Base-by-base conservation (phyloP, 2,888 invertebrate species). In the Ormyrus pomaceus region DNA sequence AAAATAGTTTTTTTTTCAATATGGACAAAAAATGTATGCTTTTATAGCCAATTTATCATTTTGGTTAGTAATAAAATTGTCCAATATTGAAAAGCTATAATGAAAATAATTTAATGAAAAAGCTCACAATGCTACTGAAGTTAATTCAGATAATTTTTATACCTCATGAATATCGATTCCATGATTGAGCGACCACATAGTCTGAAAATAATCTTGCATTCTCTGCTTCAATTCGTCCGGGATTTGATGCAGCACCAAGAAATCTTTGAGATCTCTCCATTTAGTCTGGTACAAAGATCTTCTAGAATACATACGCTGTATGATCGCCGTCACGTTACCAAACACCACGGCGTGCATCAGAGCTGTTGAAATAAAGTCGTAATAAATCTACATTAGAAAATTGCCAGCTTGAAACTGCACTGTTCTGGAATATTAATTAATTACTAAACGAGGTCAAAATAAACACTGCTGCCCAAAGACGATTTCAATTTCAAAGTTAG, bases 321-420 rank as follows among this genome's bases (percentile, higher is more conserved):
- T 98, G 87, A 98, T 98, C 74, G 98, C 98, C 13, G 98, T 98
- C 85, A 99, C 98, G 91, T 98, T 98, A 90, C 98, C 98, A 90
- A 99, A 98, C 61, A 99, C 98, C 75, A 98, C 97, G 34, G 98
- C 98, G 91, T 98, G 98, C 98, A 98, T 98, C 87, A 99, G 93
- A 66, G 98, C 98, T 98, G 92, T 58, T 91, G 90, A 83, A 70
- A 34, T 34, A 34, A 34, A 34, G 34, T 34, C 34, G 34, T 34
- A 4, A 34, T 34, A 34, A 34, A 34, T 4, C 19, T 19, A 2
- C 0, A 19, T 19, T 19, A 19, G 19, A 19, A 19, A 19, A 19
- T 19, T 1, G 19, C 19, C 19, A 19, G 19, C 19, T 19, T 19
- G 2, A 19, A 19, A 1, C 19, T 19, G 0, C 34, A 34, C 34